Conservation (phyloP, 2,888 invertebrate genomes). For the Tetrapedia diversipes region DNA sequence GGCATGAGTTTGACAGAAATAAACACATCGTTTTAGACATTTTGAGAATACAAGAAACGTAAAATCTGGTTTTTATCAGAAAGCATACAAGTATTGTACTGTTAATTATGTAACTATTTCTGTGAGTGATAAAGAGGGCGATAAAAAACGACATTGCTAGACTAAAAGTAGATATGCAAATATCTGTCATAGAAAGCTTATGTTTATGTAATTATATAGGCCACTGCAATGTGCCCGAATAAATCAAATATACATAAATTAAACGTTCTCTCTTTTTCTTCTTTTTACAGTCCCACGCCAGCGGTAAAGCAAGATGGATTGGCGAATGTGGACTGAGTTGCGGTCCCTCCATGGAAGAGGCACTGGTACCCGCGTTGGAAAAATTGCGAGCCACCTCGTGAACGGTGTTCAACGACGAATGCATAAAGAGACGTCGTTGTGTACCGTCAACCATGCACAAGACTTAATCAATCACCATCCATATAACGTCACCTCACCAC, state of each 20-base stretch:
- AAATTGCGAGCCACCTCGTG: slow-evolving; percentile 82
- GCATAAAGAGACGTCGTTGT: slow-evolving; percentile 46
- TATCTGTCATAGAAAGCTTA: neutral
- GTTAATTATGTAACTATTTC: neutral
- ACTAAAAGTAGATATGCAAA: neutral
- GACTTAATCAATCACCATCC: slow-evolving; percentile 79
- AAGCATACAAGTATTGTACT: neutral
- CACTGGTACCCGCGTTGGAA: slow-evolving; percentile 79
- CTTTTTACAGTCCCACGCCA: slow-evolving; percentile 87
- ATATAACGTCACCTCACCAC: slow-evolving; percentile 74
- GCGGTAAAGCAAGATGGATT: slow-evolving; percentile 89
- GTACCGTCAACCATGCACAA: slow-evolving; percentile 73
- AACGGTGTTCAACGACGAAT: slow-evolving; percentile 67
- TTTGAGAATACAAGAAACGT: neutral
- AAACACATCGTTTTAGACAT: neutral
- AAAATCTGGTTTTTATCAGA: neutral
- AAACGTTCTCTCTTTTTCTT: slow-evolving; percentile 64
- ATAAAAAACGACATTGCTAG: neutral
- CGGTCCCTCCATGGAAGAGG: slow-evolving; percentile 82
- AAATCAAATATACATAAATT: neutral
- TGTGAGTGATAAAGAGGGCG: neutral
- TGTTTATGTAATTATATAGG: too few relatives aligned
- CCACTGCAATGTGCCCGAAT: too few relatives aligned
- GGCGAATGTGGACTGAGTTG: slow-evolving; percentile 85
- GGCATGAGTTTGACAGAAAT: neutral